Percentiles rank a stretch among this genome's conserved stretches.
These are phyloP conservation scores for Elegia similella DNA, from an alignment of 2,888 invertebrate species.

Conservation along the genomic window DNA sequence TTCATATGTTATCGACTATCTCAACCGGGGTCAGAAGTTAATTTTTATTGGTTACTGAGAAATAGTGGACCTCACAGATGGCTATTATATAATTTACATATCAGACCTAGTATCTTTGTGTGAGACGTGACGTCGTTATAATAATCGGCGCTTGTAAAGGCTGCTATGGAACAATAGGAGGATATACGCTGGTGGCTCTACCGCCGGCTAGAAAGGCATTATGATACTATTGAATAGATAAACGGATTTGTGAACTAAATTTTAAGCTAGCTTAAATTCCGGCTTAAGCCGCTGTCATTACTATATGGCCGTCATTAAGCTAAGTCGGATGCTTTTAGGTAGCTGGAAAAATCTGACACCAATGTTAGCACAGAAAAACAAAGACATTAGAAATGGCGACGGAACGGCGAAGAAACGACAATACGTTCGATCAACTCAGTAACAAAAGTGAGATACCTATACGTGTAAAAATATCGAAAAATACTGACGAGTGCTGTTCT, in stretches of 20 bases:
- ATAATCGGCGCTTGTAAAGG: constrained; percentile 12
- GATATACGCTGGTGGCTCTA: background rate
- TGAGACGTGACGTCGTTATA: constrained; percentile 9
- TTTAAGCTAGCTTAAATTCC: background rate
- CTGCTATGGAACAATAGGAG: constrained; percentile 9
- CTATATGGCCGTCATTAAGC: too few relatives aligned
- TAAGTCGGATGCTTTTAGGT: too few relatives aligned
- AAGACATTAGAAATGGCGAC: too few relatives aligned
- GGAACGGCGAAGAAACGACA: too few relatives aligned
- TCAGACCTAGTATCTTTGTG: constrained; percentile 6
- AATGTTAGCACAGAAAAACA: too few relatives aligned
- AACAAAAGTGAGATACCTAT: too few relatives aligned
- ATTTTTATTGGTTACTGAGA: constrained; percentile 4
- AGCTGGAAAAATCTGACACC: too few relatives aligned
- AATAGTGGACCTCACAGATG: constrained; percentile 8
- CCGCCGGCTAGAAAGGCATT: background rate
- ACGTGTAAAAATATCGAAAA: too few relatives aligned
- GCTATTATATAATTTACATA: constrained; percentile 6
- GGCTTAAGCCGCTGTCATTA: too few relatives aligned
- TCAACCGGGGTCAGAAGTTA: constrained; percentile 2
- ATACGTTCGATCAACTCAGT: too few relatives aligned
- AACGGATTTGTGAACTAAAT: background rate
- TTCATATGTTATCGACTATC: constrained; percentile 1
- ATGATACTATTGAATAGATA: background rate
- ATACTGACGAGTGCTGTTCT: too few relatives aligned